Conservation (phyloP, 2,797 vertebrate species). For the Austrolebias charrua region DNA sequence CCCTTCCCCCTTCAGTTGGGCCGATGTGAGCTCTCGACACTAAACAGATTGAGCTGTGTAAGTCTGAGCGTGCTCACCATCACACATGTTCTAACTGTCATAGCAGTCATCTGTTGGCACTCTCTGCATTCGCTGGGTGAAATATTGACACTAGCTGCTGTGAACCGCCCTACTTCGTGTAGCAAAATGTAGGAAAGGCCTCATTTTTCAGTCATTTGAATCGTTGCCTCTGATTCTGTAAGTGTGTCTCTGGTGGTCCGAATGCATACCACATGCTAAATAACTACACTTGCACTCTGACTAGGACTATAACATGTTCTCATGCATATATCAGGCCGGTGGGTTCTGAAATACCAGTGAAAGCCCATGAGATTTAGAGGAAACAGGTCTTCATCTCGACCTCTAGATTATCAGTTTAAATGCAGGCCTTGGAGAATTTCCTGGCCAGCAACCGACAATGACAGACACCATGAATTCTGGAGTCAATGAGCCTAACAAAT, state of each 20-base stretch:
- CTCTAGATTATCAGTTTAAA: conserved; percentile 48
- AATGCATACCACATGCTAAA: conserved; percentile 59
- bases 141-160: conserved; percentile 70
- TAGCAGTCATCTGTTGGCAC: conserved; percentile 60
- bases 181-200: conserved; percentile 58
- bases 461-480: conserved; percentile 73
- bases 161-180: conserved; percentile 49
- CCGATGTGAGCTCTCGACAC: conserved; percentile 48
- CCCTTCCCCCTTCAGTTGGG: conserved; percentile 45
- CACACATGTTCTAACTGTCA: conserved; percentile 68
- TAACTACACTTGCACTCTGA: conserved; percentile 29
- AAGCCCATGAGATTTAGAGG: conserved; percentile 23
- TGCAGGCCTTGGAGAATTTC: conserved; percentile 56
- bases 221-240: conserved; percentile 57
- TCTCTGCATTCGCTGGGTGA: conserved; percentile 46
- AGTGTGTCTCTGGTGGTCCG: conserved; percentile 40
- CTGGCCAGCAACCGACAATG: conserved; percentile 45
- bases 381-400: conserved; percentile 39
- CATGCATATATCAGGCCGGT: conserved; percentile 24
- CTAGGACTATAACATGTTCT: conserved; percentile 10
- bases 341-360: conserved; percentile 3
- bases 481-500: conserved; percentile 78
- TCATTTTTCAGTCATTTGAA: conserved; percentile 46
- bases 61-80: conserved; percentile 57
- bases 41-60: conserved; percentile 67